Evolutionary conservation across 2,888 invertebrate genomes (phyloP).

Genomic region (Ectemnius continuus): DNA sequence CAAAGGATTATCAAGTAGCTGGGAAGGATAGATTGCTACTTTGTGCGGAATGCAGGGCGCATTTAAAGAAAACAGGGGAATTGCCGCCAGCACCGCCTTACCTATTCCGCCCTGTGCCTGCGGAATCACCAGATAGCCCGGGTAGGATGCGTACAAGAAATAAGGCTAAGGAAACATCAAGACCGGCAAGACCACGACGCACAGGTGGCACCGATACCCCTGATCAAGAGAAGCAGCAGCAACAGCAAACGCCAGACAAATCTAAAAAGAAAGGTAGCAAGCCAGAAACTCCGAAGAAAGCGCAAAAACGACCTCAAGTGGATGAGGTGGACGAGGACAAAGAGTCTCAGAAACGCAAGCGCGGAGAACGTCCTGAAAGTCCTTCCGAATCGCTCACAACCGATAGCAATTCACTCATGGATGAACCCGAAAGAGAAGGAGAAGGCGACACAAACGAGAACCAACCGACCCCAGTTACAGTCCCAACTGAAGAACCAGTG

Average conservation of each 20-base stretch:
- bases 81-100: slow-evolving; percentile 81
- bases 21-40: slow-evolving; percentile 85
- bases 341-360: slow-evolving; percentile 82
- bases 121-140: slow-evolving; percentile 87
- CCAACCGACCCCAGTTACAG: slow-evolving; percentile 64
- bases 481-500: slow-evolving; percentile 63
- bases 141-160: slow-evolving; percentile 94
- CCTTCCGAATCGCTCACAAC: slow-evolving; percentile 91
- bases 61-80: slow-evolving; percentile 89
- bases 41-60: slow-evolving; percentile 87
- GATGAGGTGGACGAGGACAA: slow-evolving; percentile 81
- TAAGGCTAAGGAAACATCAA: slow-evolving; percentile 84
- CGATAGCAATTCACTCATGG: slow-evolving; percentile 90
- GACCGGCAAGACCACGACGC: slow-evolving; percentile 81
- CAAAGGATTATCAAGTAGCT: slow-evolving; percentile 78
- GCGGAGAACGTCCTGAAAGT: slow-evolving; percentile 84
- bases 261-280: slow-evolving; percentile 75
- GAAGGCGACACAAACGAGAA: slow-evolving; percentile 71
- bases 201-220: slow-evolving; percentile 81
- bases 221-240: slow-evolving; percentile 77
- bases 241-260: slow-evolving; percentile 79
- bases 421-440: slow-evolving; percentile 80
- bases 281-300: slow-evolving; percentile 77
- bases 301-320: slow-evolving; percentile 81
- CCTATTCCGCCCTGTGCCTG: slow-evolving; percentile 80